Conservation (phyloP, 2,888 invertebrate genomes). For the Leptinotarsa juncta region DNA sequence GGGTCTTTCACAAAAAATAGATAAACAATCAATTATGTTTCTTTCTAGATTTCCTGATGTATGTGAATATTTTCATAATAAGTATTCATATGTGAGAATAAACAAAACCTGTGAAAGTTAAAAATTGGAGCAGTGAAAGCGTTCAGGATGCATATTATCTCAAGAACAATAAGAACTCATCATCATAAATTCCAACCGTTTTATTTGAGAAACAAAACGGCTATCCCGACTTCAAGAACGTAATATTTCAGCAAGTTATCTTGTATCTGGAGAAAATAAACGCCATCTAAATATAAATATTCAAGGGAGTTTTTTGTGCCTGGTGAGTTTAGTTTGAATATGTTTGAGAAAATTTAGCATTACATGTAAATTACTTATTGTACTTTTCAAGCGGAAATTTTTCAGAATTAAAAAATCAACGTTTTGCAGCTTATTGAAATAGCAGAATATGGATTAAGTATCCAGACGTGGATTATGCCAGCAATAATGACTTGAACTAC, state of each 20-base stretch:
- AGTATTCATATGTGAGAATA: not conserved
- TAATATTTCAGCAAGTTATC: not conserved
- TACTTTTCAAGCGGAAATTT: too few species aligned
- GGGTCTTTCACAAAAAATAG: not conserved
- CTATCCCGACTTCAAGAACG: not conserved
- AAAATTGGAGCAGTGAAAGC: not conserved
- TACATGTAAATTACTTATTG: too few species aligned
- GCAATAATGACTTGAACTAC: too few species aligned
- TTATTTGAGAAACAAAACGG: not conserved
- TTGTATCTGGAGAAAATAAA: not conserved
- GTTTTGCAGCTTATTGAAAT: too few species aligned
- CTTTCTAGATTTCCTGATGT: not conserved
- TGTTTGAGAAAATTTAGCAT: too few species aligned
- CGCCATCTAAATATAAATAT: not conserved
- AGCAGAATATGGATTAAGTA: too few species aligned
- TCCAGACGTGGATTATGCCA: too few species aligned
- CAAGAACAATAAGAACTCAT: not conserved
- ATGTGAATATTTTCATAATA: not conserved
- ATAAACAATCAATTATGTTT: not conserved
- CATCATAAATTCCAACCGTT: not conserved
- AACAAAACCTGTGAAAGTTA: not conserved
- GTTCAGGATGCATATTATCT: not conserved
- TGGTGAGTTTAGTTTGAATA: not conserved
- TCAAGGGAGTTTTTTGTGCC: not conserved
- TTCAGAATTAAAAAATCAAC: too few species aligned